Conservation (phyloP, 2,797 vertebrate genomes). For the Telmatherina bonti region DNA sequence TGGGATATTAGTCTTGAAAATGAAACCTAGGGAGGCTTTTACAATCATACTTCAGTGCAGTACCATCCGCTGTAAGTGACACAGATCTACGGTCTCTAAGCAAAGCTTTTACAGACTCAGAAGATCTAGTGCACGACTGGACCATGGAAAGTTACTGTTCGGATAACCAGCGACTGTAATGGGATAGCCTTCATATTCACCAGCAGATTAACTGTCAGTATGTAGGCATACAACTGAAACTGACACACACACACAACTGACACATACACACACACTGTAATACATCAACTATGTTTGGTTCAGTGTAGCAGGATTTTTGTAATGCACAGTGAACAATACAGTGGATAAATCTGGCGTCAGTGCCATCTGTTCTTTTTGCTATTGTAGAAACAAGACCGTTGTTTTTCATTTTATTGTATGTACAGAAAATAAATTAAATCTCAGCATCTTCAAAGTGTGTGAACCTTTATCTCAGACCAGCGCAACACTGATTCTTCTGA, state of each 20-base stretch:
- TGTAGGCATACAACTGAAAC: neutral
- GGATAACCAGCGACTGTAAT: neutral
- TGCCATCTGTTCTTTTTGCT: neutral
- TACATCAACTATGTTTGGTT: neutral
- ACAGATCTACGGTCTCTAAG: constrained; percentile 11
- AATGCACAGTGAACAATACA: neutral
- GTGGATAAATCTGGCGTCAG: neutral
- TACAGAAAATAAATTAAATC: neutral
- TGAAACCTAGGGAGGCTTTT: constrained; percentile 58
- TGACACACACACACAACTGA: neutral
- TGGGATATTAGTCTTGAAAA: constrained; percentile 70
- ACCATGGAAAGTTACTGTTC: neutral
- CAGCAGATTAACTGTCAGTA: neutral
- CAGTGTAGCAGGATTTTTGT: neutral
- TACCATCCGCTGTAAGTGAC: constrained; percentile 22
- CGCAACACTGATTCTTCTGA: neutral
- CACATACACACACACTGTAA: neutral
- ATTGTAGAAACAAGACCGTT: neutral
- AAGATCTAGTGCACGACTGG: neutral
- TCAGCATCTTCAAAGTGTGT: neutral
- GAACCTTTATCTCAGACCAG: neutral
- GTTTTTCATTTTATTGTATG: neutral
- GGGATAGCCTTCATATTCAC: neutral
- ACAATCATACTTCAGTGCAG: constrained; percentile 48
- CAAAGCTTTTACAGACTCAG: neutral